Base-by-base conservation (phyloP, 2,888 invertebrate species). In the Tineola bisselliella region DNA sequence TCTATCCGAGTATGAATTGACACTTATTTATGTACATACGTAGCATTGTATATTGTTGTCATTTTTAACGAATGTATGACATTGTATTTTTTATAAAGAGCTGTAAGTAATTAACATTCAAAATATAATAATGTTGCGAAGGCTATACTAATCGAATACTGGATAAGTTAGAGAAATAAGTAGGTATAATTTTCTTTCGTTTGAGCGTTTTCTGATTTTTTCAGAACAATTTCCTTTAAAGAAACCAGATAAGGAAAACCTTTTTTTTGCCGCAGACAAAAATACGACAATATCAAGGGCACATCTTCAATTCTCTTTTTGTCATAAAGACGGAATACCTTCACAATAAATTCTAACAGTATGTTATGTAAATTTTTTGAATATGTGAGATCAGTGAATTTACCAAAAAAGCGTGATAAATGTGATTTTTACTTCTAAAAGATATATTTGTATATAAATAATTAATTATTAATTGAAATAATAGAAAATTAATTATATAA, bases 201-300 rank as follows among this genome's bases (percentile, higher is more conserved):
- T 38, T 10, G 10, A 38, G 38, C 10, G 10, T 1, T 10, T 38
- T 4, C 38, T 10, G 38, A 38, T 6, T 38, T n/a, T 10, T 31
- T 31, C 31, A 52, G 52, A 52, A 52, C 15, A 17, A 52, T 17
- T 54, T 8, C n/a, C 8, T n/a, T n/a, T 6, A n/a, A 54, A 12
- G 25, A 25, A 54, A 12, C 25, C 10, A 17, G 54, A 54, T 25
- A 54, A 54, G 54, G 54, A 54, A 54, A 54, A 54, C 48, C 48
- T 48, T 48, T 54, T 54, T 8, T 18, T 13, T 52, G 15, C 18
- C 19, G 54, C 54, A 54, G 25, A 54, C 54, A 54, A 54, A 48
- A 38, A 38, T 38, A 13, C 25, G 52, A 52, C 52, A 54, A 25
- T 11, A 25, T 54, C 54, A 54, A 54, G 54, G 54, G 25, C 25